Conservation (phyloP, 1,140 invertebrate species). For the Halictus rubicundus region DNA sequence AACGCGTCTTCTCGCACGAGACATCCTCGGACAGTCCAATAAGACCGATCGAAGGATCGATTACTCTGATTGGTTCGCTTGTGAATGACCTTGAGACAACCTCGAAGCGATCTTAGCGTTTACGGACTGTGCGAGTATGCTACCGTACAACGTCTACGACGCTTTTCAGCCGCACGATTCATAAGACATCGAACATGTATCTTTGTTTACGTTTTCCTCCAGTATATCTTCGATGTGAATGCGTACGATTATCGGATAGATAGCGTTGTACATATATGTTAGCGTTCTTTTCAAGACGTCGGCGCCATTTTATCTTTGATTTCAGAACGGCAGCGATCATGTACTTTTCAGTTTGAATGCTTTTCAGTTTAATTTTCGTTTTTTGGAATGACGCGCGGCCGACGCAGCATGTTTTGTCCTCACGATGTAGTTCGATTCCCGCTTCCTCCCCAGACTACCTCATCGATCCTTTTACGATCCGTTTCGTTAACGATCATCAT, state of each 20-base stretch:
- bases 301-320: constrained; percentile 34
- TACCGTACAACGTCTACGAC: not conserved
- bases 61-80: no score
- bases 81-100: not conserved
- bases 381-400: constrained; percentile 63
- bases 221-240: not conserved
- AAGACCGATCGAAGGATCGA: no score
- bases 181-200: not conserved
- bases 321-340: constrained; percentile 66
- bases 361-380: constrained; percentile 56
- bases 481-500: not conserved
- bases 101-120: not conserved
- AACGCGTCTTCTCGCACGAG: not conserved
- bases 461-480: not conserved
- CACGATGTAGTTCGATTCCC: constrained; percentile 49
- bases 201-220: not conserved
- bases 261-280: constrained; percentile 7
- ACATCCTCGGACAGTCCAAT: not conserved
- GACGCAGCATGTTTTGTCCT: constrained; percentile 67
- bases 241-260: not conserved
- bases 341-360: constrained; percentile 74
- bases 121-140: not conserved
- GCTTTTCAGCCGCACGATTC: constrained; percentile 19
- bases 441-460: not conserved
- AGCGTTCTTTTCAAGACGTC: not conserved